Conservation (phyloP, 2,888 invertebrate genomes). For the Epistrophe eligans region DNA sequence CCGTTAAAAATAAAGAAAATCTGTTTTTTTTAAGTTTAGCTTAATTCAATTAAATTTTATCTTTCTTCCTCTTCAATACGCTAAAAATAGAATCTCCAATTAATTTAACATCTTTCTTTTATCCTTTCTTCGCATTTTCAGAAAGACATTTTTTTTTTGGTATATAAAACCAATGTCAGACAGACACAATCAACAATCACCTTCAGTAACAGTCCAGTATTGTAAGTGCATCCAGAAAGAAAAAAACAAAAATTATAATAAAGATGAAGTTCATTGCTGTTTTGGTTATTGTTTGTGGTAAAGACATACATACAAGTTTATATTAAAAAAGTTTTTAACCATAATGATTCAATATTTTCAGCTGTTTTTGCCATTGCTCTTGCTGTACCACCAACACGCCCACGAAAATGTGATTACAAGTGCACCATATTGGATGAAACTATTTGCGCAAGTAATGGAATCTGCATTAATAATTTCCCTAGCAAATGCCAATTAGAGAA, state of each 20-base stretch:
- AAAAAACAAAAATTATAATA: background rate
- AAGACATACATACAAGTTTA: background rate
- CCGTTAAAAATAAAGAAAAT: no score
- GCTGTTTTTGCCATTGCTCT: background rate
- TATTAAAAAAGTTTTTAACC: background rate
- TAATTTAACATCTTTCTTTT: background rate
- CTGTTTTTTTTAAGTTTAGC: no score
- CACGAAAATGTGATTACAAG: background rate
- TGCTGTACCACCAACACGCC: constrained; percentile 5
- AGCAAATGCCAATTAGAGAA: background rate
- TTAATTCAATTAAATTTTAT: no score
- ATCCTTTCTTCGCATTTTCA: background rate
- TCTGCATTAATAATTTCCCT: background rate
- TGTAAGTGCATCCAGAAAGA: background rate
- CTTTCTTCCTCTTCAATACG: background rate
- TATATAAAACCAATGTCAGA: background rate
- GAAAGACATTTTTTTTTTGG: background rate
- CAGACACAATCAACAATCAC: background rate
- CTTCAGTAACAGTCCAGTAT: background rate
- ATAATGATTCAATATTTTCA: background rate
- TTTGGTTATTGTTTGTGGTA: background rate
- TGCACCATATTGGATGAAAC: background rate
- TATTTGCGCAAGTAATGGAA: constrained; percentile 32
- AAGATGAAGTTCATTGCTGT: background rate
- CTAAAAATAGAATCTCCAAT: background rate